phyloP scores from a whole-genome alignment of 2,113 vertebrate species.

The Labrus mixtus region DNA sequence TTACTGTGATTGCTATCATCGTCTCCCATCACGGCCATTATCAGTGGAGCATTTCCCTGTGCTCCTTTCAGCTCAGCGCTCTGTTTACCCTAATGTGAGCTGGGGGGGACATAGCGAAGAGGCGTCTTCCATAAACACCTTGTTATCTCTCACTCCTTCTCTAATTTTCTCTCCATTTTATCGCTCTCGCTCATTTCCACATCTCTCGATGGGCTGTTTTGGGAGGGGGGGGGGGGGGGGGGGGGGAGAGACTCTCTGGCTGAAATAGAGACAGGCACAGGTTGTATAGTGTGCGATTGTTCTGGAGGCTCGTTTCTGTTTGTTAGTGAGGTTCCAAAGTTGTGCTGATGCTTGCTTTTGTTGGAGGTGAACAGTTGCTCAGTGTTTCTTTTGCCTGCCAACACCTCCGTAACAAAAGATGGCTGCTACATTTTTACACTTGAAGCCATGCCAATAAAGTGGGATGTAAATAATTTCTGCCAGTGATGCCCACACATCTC shows the following conservation, averaged over 20 bases:
- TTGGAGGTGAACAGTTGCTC: conserved; percentile 9
- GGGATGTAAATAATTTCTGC: conserved; percentile 51
- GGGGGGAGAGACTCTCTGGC: not conserved
- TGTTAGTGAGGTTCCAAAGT: conserved; percentile 19
- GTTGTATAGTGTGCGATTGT: conserved; percentile 39
- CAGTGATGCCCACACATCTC: conserved; percentile 41
- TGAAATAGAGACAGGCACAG: conserved; percentile 32
- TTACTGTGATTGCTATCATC: conserved; percentile 80
- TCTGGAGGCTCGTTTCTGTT: conserved; percentile 38
- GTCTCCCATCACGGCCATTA: conserved; percentile 78
- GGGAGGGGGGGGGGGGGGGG: not conserved
- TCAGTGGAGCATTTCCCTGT: conserved; percentile 64
- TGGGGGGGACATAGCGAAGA: conserved; percentile 60
- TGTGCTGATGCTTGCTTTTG: conserved; percentile 27
- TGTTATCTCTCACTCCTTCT: conserved; percentile 78
- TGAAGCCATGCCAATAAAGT: conserved; percentile 41
- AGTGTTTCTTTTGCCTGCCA: conserved; percentile 6
- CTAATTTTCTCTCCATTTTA: conserved; percentile 75
- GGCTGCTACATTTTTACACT: conserved; percentile 42
- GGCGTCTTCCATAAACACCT: conserved; percentile 78
- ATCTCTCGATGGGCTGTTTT: conserved; percentile 21
- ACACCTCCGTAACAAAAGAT: conserved; percentile 29
- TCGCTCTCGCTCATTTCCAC: conserved; percentile 58
- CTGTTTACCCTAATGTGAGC: conserved; percentile 80
- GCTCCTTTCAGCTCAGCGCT: conserved; percentile 68